Evolutionary conservation across 2,888 invertebrate genomes (phyloP).

Genomic region (Drosophila parthenogenetica): DNA sequence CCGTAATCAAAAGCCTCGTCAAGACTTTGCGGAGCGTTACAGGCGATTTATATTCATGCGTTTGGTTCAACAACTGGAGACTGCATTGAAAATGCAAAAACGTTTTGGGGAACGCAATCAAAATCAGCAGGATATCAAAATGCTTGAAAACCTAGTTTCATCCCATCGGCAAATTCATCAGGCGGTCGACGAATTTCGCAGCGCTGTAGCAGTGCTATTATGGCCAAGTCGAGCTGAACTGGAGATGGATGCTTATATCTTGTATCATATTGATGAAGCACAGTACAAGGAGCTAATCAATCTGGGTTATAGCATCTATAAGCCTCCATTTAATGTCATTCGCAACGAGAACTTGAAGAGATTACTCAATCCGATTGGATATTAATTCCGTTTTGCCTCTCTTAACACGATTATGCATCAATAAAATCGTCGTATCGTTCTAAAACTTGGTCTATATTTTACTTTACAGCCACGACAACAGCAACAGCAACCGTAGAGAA

Average conservation of each 20-base stretch:
- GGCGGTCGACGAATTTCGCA: conserved; percentile 63
- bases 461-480: conserved; percentile 5
- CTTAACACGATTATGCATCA: background rate
- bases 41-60: conserved; percentile 63
- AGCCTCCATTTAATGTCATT: conserved; percentile 32
- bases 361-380: conserved; percentile 61
- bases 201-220: conserved; percentile 48
- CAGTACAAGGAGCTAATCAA: conserved; percentile 33
- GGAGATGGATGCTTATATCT: conserved; percentile 45
- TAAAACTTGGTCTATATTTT: background rate
- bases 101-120: conserved; percentile 10
- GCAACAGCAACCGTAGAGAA: background rate
- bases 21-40: conserved; percentile 52
- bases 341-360: conserved; percentile 43
- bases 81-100: conserved; percentile 43
- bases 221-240: conserved; percentile 58
- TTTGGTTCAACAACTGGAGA: conserved; percentile 59
- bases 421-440: conserved; percentile 4
- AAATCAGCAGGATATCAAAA: background rate
- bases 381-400: conserved; percentile 23
- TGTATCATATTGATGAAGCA: conserved; percentile 53
- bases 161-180: conserved; percentile 48
- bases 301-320: conserved; percentile 45
- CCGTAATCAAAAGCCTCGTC: conserved; percentile 34
- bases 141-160: conserved; percentile 30